These are phyloP conservation scores for Brachymystax lenok DNA, from an alignment of 2,797 vertebrate genomes.

Conservation along the genomic window DNA sequence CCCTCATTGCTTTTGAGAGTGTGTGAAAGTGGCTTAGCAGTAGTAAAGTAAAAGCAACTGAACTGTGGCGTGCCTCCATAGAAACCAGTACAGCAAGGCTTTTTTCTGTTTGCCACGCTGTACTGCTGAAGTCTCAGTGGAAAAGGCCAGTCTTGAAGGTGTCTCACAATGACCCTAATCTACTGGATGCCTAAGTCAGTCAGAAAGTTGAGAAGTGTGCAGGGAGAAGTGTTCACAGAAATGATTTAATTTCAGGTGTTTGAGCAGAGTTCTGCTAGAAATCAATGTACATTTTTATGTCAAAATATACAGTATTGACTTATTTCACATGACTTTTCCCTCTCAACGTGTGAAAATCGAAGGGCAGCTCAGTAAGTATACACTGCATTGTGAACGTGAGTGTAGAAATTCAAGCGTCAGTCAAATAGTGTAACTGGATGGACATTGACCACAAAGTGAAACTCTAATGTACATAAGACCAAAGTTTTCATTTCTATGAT, in stretches of 20 bases:
- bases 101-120: conserved; percentile 1
- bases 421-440: no score
- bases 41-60: conserved; percentile 43
- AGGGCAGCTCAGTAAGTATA: not conserved
- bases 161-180: conserved; percentile 5
- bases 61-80: conserved; percentile 35
- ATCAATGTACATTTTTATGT: not conserved
- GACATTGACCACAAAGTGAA: not conserved
- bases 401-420: not conserved
- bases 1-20: conserved; percentile 38
- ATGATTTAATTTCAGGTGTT: not conserved
- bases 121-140: conserved; percentile 7
- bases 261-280: no score
- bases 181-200: not conserved
- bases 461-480: not conserved
- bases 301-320: not conserved
- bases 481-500: not conserved
- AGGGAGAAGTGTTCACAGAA: not conserved
- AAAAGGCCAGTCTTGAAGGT: conserved; percentile 15
- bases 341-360: not conserved
- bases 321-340: not conserved
- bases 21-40: conserved; percentile 51
- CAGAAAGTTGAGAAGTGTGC: not conserved
- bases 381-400: not conserved
- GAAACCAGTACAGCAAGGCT: conserved; percentile 28